Evolutionary conservation across 2,888 invertebrate genomes (phyloP).

Genomic region (Drosophila mercatorum): DNA sequence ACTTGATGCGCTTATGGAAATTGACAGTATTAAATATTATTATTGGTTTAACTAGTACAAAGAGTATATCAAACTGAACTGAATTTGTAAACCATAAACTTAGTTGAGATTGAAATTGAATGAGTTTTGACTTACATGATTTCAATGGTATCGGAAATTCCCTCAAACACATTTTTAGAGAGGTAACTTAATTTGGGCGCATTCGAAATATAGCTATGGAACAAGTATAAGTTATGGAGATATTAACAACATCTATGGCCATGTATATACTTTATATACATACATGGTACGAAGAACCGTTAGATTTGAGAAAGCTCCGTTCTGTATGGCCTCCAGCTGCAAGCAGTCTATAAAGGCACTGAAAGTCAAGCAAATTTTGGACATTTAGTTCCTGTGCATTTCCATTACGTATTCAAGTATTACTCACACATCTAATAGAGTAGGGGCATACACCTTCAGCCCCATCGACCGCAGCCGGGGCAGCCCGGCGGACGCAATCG

Average conservation of each 20-base stretch:
- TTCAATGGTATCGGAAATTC: slow-evolving; percentile 85
- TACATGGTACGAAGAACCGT: slow-evolving; percentile 80
- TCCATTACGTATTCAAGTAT: neutral
- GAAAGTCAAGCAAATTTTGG: neutral
- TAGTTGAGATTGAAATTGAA: neutral
- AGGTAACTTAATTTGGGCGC: slow-evolving; percentile 87
- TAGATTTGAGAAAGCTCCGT: slow-evolving; percentile 82
- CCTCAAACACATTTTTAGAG: slow-evolving; percentile 82
- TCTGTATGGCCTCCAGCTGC: slow-evolving; percentile 82
- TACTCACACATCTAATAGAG: slow-evolving; percentile 83
- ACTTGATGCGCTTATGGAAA: neutral
- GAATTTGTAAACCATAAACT: neutral
- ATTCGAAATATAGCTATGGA: slow-evolving; percentile 88
- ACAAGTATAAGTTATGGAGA: too few relatives aligned
- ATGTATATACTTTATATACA: slow-evolving; percentile 14
- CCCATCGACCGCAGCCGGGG: slow-evolving; percentile 81
- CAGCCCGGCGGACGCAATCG: slow-evolving; percentile 83
- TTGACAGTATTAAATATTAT: neutral
- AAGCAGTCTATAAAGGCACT: slow-evolving; percentile 81
- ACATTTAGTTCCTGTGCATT: neutral
- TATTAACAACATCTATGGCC: too few relatives aligned
- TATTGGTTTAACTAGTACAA: neutral
- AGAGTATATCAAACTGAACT: neutral
- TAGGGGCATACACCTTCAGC: slow-evolving; percentile 79
- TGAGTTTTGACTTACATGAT: slow-evolving; percentile 86